phyloP scores from a whole-genome alignment of 92 coral and sea anemone species.

The Chrysogorgia sp. region DNA sequence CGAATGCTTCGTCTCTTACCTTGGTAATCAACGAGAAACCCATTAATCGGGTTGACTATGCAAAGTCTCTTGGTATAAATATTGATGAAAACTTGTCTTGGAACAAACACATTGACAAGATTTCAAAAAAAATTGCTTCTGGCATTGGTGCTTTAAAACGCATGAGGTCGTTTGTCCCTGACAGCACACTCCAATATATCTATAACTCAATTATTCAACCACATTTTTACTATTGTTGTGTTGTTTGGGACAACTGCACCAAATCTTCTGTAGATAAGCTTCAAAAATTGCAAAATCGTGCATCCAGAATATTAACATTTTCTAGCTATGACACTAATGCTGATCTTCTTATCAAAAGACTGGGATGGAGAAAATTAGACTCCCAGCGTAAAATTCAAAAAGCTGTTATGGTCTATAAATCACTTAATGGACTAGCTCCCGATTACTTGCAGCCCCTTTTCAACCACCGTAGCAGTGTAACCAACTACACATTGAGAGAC shows the following conservation, averaged over 20 bases:
- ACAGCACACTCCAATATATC: background rate
- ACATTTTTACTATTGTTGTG: background rate
- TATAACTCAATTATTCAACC: background rate
- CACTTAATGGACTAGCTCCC: conserved; percentile 26
- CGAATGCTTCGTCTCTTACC: too few relatives aligned
- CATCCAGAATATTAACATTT: conserved; percentile 3
- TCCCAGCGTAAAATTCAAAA: conserved; percentile 39
- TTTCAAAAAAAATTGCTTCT: background rate
- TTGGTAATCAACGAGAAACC: background rate
- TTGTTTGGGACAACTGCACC: conserved; percentile 1
- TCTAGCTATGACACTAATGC: conserved; percentile 43
- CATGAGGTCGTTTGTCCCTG: background rate
- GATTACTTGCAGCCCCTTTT: background rate
- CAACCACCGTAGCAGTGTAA: conserved; percentile 11
- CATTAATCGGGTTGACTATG: background rate
- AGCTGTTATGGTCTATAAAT: conserved; percentile 30
- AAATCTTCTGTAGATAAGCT: background rate
- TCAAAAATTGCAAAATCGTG: background rate
- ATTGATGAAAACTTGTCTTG: background rate
- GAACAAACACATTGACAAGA: background rate
- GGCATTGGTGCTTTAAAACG: background rate
- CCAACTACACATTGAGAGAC: conserved; percentile 54
- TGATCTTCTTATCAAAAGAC: conserved; percentile 18
- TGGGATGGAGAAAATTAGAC: conserved; percentile 38
- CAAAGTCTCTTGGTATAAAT: background rate